Evolutionary conservation across 2,113 vertebrate species (phyloP).

Genomic region (Thryonomys swinderianus): DNA sequence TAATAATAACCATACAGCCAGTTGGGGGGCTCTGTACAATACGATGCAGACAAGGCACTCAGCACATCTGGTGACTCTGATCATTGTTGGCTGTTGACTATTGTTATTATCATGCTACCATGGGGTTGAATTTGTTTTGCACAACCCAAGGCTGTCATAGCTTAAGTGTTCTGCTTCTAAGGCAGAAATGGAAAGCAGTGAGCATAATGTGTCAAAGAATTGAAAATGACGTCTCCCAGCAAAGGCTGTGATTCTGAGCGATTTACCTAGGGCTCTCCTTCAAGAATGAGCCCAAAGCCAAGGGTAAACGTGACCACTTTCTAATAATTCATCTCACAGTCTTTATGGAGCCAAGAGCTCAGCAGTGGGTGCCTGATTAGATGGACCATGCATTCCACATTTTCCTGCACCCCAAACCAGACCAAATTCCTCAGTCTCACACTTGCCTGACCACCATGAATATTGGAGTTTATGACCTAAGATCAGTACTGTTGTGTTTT

Average conservation of each 20-base stretch:
- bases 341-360: neutral
- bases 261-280: neutral
- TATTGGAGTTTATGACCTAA: neutral
- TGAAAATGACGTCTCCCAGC: neutral
- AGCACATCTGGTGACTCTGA: neutral
- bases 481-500: neutral
- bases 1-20: neutral
- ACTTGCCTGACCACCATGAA: neutral
- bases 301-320: neutral
- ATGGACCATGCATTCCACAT: neutral
- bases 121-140: neutral
- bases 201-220: neutral
- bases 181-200: constrained; percentile 22
- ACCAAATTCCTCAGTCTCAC: neutral
- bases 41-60: neutral
- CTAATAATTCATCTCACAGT: neutral
- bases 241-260: neutral
- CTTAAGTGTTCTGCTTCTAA: neutral
- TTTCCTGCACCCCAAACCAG: neutral
- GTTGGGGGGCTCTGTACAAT: neutral
- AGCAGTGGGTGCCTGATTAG: neutral
- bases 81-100: neutral
- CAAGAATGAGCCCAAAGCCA: neutral
- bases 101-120: neutral
- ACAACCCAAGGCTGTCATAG: neutral